Evolutionary conservation across 1,140 invertebrate genomes (phyloP).

Genomic region (Mycetomoellerius zeteki): DNA sequence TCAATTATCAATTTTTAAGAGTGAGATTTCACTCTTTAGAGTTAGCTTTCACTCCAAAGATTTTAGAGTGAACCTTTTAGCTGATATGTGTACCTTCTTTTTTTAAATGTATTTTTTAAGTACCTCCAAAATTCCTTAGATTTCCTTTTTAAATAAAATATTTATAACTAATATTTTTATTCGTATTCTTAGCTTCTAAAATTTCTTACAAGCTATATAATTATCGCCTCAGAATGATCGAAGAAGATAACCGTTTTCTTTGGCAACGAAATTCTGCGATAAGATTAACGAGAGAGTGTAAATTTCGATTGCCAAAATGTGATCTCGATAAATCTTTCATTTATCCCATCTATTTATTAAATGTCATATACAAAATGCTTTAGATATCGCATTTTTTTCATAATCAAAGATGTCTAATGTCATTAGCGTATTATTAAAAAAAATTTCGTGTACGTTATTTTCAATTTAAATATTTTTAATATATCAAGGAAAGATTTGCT

Average conservation of each 20-base stretch:
- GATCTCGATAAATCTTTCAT: slow-evolving; percentile 1
- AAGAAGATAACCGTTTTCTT: not conserved
- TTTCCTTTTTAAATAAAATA: not conserved
- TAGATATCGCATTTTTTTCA: not conserved
- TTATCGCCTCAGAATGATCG: not conserved
- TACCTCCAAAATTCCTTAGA: no score
- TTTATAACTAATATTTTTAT: not conserved
- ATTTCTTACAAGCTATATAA: not conserved
- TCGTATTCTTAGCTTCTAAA: not conserved
- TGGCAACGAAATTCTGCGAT: not conserved
- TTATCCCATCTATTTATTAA: not conserved
- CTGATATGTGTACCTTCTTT: no score
- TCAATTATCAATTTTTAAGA: no score
- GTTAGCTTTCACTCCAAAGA: no score
- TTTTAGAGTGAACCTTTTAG: no score
- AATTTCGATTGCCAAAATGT: slow-evolving; percentile 58
- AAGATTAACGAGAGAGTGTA: slow-evolving; percentile 59
- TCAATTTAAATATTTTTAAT: slow-evolving; percentile 17
- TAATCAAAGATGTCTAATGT: not conserved
- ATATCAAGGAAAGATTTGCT: not conserved
- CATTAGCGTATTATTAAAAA: not conserved
- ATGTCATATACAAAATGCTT: not conserved
- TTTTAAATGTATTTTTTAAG: no score
- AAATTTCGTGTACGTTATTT: not conserved
- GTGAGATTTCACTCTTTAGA: no score